These are phyloP conservation scores for Mesitornis unicolor DNA, from an alignment of 2,113 vertebrate species.

Conservation along the genomic window DNA sequence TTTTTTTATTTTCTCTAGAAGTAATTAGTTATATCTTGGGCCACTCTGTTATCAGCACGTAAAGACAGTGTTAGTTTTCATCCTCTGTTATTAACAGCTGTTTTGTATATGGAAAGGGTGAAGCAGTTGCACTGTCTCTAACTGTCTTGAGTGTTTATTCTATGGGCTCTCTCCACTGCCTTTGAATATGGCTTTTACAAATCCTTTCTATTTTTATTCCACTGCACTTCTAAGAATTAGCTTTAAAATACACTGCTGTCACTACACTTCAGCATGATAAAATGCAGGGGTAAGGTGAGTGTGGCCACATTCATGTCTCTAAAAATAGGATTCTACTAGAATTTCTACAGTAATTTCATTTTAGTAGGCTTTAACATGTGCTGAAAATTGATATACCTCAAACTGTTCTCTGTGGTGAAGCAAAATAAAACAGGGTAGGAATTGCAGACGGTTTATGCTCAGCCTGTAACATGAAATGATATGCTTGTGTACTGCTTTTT, in stretches of 20 bases:
- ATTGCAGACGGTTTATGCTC: background rate
- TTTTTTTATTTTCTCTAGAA: background rate
- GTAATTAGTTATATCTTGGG: background rate
- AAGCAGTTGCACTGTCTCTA: background rate
- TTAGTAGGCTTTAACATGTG: background rate
- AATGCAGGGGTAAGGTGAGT: background rate
- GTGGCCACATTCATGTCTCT: background rate
- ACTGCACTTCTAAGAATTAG: background rate
- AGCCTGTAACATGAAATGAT: background rate
- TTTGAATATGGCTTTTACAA: background rate
- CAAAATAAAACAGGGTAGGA: background rate
- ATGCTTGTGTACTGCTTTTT: background rate
- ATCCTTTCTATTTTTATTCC: slow-evolving; percentile 13
- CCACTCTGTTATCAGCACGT: background rate
- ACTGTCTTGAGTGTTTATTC: background rate
- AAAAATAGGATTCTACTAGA: background rate
- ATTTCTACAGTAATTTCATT: background rate
- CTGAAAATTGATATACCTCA: background rate
- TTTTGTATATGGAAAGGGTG: background rate
- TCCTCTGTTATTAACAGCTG: background rate
- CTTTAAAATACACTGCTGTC: background rate
- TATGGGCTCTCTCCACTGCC: background rate
- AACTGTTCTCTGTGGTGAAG: background rate
- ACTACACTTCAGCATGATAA: background rate
- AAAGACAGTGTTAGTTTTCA: background rate